Conservation (phyloP, 2,888 invertebrate genomes). For the Spisula solida region DNA sequence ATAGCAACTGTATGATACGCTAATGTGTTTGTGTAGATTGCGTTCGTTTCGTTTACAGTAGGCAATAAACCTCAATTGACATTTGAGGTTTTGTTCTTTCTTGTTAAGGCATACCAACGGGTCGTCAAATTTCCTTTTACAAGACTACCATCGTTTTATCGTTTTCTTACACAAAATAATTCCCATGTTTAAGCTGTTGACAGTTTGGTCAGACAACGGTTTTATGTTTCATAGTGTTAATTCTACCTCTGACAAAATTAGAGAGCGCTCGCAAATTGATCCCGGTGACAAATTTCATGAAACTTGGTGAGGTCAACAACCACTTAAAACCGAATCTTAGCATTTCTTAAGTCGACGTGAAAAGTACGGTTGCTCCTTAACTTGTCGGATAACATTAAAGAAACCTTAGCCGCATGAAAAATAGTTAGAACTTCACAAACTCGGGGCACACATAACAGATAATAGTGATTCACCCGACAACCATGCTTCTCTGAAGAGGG, state of each 20-base stretch:
- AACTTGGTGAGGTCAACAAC: slow-evolving; percentile 45
- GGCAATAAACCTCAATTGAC: too few species aligned
- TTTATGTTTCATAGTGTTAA: slow-evolving; percentile 29
- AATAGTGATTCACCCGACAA: background rate
- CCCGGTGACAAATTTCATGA: slow-evolving; percentile 52
- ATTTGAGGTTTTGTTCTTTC: background rate
- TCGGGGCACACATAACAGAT: background rate
- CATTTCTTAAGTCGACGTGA: background rate
- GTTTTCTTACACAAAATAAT: slow-evolving; percentile 9
- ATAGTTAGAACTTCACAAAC: background rate
- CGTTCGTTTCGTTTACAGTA: too few species aligned
- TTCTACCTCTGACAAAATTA: slow-evolving; percentile 28
- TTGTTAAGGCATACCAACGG: background rate
- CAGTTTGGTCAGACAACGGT: background rate
- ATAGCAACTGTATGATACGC: too few species aligned
- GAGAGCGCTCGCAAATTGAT: slow-evolving; percentile 40
- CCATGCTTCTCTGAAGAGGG: background rate
- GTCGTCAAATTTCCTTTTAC: background rate
- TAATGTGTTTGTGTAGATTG: too few species aligned
- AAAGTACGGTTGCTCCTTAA: slow-evolving; percentile 12
- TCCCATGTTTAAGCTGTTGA: slow-evolving; percentile 11
- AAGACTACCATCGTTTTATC: background rate
- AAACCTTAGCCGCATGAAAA: slow-evolving; percentile 32
- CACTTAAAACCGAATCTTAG: slow-evolving; percentile 40
- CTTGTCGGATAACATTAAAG: slow-evolving; percentile 27